phyloP scores from a whole-genome alignment of 2,113 vertebrate species.

The Irena cyanogastra region DNA sequence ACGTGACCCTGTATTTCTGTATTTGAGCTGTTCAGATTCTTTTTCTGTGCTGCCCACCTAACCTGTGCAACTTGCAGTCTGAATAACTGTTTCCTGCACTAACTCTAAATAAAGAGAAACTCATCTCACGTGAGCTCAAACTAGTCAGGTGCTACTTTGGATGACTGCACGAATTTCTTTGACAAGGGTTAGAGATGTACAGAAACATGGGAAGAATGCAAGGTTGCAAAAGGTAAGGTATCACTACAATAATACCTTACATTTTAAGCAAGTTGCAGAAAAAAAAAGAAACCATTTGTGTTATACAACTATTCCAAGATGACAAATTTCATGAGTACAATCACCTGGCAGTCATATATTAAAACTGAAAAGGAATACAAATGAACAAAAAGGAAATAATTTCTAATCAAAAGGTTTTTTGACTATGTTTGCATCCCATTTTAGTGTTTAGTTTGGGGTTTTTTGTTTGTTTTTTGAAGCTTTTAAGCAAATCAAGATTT shows the following conservation, averaged over 20 bases:
- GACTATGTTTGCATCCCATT: not conserved
- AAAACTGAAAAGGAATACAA: not conserved
- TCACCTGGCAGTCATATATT: not conserved
- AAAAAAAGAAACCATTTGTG: not conserved
- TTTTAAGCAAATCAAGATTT: not conserved
- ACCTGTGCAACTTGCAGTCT: not conserved
- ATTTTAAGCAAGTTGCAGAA: not conserved
- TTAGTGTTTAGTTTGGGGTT: not conserved
- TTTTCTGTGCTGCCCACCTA: not conserved
- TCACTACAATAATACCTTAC: not conserved
- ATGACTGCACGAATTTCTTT: not conserved
- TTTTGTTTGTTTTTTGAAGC: not conserved
- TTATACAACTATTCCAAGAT: not conserved
- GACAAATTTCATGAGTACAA: not conserved
- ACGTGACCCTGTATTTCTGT: accelerated
- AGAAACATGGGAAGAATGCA: not conserved
- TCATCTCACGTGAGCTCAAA: not conserved
- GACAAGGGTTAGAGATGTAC: not conserved
- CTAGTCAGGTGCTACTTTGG: not conserved
- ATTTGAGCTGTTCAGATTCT: not conserved
- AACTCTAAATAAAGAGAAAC: not conserved
- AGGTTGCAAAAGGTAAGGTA: not conserved
- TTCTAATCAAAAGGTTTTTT: not conserved
- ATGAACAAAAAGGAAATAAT: not conserved
- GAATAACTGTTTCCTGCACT: not conserved